Evolutionary conservation across 2,888 invertebrate genomes (phyloP), one percentile per base, ranked within the genome.

Genomic region (Tetheella fluctuosa): DNA sequence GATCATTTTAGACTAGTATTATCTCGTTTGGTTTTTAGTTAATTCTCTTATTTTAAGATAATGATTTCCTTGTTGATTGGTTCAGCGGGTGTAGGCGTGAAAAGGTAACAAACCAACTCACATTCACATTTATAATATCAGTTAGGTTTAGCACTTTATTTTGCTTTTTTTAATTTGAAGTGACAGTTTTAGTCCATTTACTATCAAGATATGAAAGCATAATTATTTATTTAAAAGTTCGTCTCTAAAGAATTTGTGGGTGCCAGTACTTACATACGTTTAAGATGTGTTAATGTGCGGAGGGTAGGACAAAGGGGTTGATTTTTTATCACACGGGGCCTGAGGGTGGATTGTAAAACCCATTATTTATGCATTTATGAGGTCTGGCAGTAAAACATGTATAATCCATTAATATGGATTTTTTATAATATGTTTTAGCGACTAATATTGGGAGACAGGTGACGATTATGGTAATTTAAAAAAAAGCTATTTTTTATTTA

Each of bases 281-380:
- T 59, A 48, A 54, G 68, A 80, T 69, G 84, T 88, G 88, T 84
- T 88, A 88, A 88, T 87, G 79, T 73, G 80, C 79, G 81, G 81
- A 61, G 71, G 63, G 70, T 75, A 79, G 79, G 84, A 83, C 84
- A 84, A 86, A 86, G 80, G 83, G 85, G 74, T 71, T 34, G 63
- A 65, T 20, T 72, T 81, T 88, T 84, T 77, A 56, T 59, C 52
- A 59, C 54, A 37, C 52, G 64, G 2, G 20, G 7, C 48, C 48
- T 10, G 20, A 10, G 74, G 73, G 67, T 69, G 65, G 75, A 66
- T 77, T 58, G 64, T 70, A 71, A n/a, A 39, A 39, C 65, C 73
- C 76, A 74, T 72, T 71, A 72, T 86, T 85, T 83, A 83, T 85
- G 64, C 79, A 64, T 88, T 88, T 88, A 87, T 86, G 82, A 84